A percentile compares a stretch with the other conserved stretches of the same genome.
These are phyloP conservation scores for Helostoma temminkii DNA, from an alignment of 2,797 vertebrate species.

Conservation along the genomic window DNA sequence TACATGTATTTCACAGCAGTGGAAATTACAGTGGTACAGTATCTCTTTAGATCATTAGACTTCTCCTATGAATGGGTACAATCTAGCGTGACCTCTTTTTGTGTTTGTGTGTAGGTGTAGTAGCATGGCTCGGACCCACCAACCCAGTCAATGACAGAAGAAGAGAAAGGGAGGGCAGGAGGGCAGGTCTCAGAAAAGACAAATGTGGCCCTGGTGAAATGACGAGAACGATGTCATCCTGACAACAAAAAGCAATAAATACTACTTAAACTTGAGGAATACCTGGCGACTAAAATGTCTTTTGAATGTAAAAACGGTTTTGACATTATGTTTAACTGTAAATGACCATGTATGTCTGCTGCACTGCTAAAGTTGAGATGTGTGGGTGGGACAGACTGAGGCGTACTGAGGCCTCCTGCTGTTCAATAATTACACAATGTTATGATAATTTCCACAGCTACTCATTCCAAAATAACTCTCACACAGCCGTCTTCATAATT, in stretches of 20 bases:
- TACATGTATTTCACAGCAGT: not conserved
- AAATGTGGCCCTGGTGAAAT: constrained; percentile 52
- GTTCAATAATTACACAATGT: constrained; percentile 57
- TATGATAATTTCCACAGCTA: constrained; percentile 26
- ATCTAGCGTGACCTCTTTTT: not conserved
- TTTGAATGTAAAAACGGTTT: constrained; percentile 24
- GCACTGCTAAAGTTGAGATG: constrained; percentile 23
- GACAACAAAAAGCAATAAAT: constrained; percentile 34
- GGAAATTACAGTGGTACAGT: not conserved
- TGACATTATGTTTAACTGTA: constrained; percentile 17
- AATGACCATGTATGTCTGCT: constrained; percentile 7
- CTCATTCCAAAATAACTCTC: constrained; percentile 26
- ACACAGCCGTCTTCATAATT: constrained; percentile 30
- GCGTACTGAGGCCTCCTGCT: constrained; percentile 50
- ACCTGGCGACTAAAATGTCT: not conserved
- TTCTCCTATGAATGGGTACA: not conserved
- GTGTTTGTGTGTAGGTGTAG: constrained; percentile 55
- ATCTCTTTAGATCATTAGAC: not conserved
- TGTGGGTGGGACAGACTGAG: constrained; percentile 23
- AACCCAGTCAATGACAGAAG: constrained; percentile 39
- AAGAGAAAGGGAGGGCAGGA: constrained; percentile 40
- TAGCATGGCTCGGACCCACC: constrained; percentile 55
- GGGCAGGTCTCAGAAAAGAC: constrained; percentile 39
- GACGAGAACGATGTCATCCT: constrained; percentile 73
- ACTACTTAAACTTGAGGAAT: constrained; percentile 1